phyloP scores from a whole-genome alignment of 2,888 invertebrate species.

The Ceraclea dissimilis region DNA sequence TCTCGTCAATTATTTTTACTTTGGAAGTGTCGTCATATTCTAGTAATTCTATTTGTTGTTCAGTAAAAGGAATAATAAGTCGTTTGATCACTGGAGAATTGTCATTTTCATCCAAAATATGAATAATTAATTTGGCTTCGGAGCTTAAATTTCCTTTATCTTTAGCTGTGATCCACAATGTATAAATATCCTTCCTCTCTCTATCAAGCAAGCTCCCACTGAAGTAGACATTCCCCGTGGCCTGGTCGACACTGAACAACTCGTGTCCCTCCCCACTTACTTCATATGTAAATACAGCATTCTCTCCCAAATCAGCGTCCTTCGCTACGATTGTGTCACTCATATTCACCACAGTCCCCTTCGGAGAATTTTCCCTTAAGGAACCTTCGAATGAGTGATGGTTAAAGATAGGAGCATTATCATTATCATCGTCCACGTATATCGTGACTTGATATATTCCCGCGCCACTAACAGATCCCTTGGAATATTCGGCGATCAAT shows the following conservation, averaged over 20 bases:
- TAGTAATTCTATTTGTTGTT: conserved; percentile 58
- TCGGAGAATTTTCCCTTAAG: conserved; percentile 68
- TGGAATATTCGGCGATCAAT: conserved; percentile 69
- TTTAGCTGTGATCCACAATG: conserved; percentile 64
- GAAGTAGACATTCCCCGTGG: conserved; percentile 54
- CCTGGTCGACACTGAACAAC: conserved; percentile 60
- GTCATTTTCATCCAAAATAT: conserved; percentile 73
- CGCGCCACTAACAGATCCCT: conserved; percentile 60
- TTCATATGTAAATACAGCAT: conserved; percentile 61
- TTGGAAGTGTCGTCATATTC: conserved; percentile 52
- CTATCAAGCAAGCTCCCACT: conserved; percentile 59
- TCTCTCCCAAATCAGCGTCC: conserved; percentile 63
- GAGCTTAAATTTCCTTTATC: conserved; percentile 71
- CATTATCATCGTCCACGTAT: conserved; percentile 78
- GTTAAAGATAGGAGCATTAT: conserved; percentile 77
- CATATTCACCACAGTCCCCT: conserved; percentile 62
- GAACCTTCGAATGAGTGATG: conserved; percentile 63
- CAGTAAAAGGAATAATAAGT: conserved; percentile 61
- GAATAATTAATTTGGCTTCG: conserved; percentile 63
- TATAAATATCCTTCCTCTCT: conserved; percentile 61
- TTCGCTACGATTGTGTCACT: conserved; percentile 60
- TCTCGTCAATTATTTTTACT: conserved; percentile 43
- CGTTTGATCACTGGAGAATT: conserved; percentile 66
- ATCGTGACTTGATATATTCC: conserved; percentile 75
- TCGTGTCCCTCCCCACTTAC: conserved; percentile 70